Conservation (phyloP, 2,797 vertebrate genomes). For the Acrocephalus scirpaceus region DNA sequence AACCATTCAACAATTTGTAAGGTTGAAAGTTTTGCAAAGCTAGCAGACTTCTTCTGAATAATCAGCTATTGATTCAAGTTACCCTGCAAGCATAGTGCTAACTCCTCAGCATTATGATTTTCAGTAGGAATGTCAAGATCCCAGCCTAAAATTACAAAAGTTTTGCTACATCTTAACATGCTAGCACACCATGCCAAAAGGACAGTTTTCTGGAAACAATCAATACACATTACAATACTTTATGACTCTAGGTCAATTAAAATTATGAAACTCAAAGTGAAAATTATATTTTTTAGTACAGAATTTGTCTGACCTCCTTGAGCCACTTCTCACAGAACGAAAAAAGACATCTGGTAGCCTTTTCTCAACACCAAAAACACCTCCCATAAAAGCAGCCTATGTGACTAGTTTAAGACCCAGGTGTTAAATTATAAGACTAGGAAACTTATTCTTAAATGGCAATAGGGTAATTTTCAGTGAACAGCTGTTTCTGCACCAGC, state of each 20-base stretch:
- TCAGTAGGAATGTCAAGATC: background rate
- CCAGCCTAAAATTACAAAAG: background rate
- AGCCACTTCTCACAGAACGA: background rate
- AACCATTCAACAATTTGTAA: slow-evolving; percentile 66
- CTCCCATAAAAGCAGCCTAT: background rate
- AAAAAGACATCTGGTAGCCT: background rate
- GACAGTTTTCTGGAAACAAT: background rate
- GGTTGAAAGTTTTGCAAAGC: slow-evolving; percentile 50
- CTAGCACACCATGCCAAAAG: background rate
- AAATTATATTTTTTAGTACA: background rate
- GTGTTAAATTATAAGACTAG: background rate
- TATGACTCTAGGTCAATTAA: background rate
- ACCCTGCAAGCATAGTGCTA: slow-evolving; percentile 41
- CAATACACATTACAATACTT: background rate
- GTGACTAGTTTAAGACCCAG: background rate
- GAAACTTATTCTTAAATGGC: background rate
- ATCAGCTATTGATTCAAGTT: slow-evolving; percentile 49
- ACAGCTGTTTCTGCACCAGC: background rate
- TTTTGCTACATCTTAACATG: background rate
- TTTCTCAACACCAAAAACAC: background rate
- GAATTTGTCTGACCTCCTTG: background rate
- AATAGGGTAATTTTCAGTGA: background rate
- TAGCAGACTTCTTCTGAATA: slow-evolving; percentile 62
- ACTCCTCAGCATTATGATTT: background rate
- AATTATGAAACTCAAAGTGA: background rate